Percentiles rank a stretch among this genome's conserved stretches.
These are phyloP conservation scores for cat (Felis catus) DNA, from an alignment of 2,113 vertebrate species.

Conservation along the genomic window DNA sequence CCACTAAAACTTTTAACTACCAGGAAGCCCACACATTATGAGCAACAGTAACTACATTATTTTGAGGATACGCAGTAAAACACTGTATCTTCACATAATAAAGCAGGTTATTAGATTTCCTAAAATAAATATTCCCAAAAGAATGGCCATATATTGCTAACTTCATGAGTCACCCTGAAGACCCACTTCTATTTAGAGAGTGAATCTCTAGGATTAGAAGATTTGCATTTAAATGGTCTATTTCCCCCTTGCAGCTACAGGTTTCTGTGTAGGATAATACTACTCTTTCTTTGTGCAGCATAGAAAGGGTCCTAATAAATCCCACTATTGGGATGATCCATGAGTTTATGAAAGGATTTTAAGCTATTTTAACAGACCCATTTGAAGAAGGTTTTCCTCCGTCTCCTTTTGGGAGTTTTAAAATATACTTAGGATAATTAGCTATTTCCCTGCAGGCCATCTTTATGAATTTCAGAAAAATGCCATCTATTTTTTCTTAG, in stretches of 20 bases:
- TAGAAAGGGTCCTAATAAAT: conserved; percentile 55
- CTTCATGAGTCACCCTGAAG: conserved; percentile 68
- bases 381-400: conserved; percentile 48
- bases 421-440: conserved; percentile 66
- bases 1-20: conserved; percentile 52
- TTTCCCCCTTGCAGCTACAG: conserved; percentile 46
- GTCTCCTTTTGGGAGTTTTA: conserved; percentile 37
- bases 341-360: conserved; percentile 54
- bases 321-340: conserved; percentile 44
- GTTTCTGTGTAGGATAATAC: conserved; percentile 49
- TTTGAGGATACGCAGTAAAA: neutral
- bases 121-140: conserved; percentile 68
- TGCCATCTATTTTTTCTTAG: conserved; percentile 7
- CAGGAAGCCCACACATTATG: neutral
- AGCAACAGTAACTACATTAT: neutral
- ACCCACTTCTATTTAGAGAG: conserved; percentile 65
- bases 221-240: conserved; percentile 79
- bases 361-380: conserved; percentile 38
- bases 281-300: conserved; percentile 46
- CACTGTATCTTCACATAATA: conserved; percentile 47
- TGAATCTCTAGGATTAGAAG: conserved; percentile 72
- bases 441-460: conserved; percentile 46
- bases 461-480: conserved; percentile 53
- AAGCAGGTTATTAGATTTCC: conserved; percentile 67
- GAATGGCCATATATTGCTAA: conserved; percentile 65